Percentiles rank a stretch among this genome's conserved stretches.
These are phyloP conservation scores for Masticophis lateralis DNA, from an alignment of 2,797 vertebrate genomes.

Conservation along the genomic window DNA sequence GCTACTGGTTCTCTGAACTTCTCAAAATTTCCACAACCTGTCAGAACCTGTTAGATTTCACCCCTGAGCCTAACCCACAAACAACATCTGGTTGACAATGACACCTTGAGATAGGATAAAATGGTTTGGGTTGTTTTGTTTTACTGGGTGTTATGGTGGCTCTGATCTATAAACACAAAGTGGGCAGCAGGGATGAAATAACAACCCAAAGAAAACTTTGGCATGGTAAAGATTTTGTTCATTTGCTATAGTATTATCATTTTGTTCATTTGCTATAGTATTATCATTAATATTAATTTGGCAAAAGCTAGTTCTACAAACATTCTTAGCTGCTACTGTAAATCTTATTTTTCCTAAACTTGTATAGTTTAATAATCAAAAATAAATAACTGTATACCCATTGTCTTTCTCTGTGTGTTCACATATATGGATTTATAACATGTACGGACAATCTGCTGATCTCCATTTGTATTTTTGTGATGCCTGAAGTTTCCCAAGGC, in stretches of 20 bases:
- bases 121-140: not conserved
- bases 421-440: not conserved
- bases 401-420: not conserved
- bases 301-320: not conserved
- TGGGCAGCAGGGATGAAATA: not conserved
- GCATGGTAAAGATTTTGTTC: not conserved
- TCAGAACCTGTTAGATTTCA: no score
- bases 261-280: not conserved
- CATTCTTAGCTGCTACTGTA: not conserved
- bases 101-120: slow-evolving; percentile 34
- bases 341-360: not conserved
- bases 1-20: no score
- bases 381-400: not conserved
- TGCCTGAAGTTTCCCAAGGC: not conserved
- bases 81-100: slow-evolving; percentile 54
- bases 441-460: not conserved
- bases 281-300: not conserved
- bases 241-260: not conserved
- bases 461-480: not conserved
- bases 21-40: no score
- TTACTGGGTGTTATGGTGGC: slow-evolving; percentile 18
- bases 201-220: not conserved
- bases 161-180: not conserved
- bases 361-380: not conserved
- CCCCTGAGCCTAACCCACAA: slow-evolving; percentile 22